Base-by-base conservation (phyloP, 2,797 vertebrate genomes). In the Microctenopoma steveboyesi region DNA sequence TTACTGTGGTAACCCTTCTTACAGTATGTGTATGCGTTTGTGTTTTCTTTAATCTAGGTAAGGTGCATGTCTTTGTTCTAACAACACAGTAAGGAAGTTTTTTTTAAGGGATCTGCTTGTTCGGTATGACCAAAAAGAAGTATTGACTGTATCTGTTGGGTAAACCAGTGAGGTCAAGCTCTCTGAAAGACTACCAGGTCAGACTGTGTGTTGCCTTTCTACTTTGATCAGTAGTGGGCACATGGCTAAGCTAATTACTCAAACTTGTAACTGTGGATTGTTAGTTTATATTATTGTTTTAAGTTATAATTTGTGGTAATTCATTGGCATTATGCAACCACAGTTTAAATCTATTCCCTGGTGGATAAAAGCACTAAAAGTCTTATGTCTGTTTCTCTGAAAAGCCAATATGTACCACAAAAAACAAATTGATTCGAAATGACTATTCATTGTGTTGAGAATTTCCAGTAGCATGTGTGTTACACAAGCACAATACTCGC, bases 141-240 rank as follows among this genome's bases (percentile, higher is more conserved):
- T 37, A 53, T 16, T 62, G 33, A 50, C 49, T 39, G 37, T 28
- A 78, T 48, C 4, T 48, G 4, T 54, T n/a, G 27, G 56, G 49
- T 48, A 61, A 45, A 59, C 50, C 22, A 47, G 8, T 57, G 49
- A 49, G 52, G 64, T 79, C 66, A 75, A 63, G 14, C 11, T 43
- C 47, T 61, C 27, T 79, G 60, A 66, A 18, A 28, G 25, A 25
- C 27, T 55, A 54, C 51, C 67, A 71, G 60, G 43, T 58, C 43
- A 61, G 14, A 30, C 49, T 58, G 33, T 52, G 53, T 59, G 65
- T 52, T 78, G 18, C 37, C 57, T 52, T 33, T 22, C 35, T 73
- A 39, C 58, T 72, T 75, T 62, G 63, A 67, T 73, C 62, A 60
- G 25, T 37, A 78, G 27, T 67, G 48, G 4, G 11, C 18, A 45